These are phyloP conservation scores for Tinamus guttatus DNA, from an alignment of 2,113 vertebrate species.

Conservation along the genomic window DNA sequence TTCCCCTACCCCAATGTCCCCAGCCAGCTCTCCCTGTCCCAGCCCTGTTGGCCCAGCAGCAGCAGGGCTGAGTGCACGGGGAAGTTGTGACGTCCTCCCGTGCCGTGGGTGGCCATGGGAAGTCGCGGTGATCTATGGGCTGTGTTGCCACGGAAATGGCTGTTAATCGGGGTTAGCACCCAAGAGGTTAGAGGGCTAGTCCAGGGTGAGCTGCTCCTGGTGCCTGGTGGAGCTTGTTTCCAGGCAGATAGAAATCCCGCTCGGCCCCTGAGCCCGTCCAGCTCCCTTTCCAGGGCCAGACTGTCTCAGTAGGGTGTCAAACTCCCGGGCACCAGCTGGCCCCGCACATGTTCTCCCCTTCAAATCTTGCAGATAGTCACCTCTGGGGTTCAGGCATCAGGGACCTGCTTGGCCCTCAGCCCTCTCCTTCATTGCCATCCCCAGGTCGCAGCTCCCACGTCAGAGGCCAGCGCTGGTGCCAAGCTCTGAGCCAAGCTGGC, in stretches of 20 bases:
- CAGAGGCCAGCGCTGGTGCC: not conserved
- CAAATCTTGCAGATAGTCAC: not conserved
- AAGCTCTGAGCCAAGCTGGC: not conserved
- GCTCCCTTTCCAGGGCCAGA: not conserved
- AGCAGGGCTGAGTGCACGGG: not conserved
- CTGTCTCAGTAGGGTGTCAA: not conserved
- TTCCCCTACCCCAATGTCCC: not conserved
- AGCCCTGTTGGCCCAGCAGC: not conserved
- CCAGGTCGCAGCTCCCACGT: not conserved
- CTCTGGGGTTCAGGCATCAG: not conserved
- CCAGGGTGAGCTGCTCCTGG: not conserved
- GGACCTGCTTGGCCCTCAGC: not conserved
- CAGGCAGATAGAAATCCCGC: not conserved
- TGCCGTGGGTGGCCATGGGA: not conserved
- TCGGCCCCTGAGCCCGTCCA: not conserved
- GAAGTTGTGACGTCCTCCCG: rapidly evolving
- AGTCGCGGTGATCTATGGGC: rapidly evolving
- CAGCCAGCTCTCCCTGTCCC: not conserved
- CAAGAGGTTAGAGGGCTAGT: not conserved
- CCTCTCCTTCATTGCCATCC: not conserved
- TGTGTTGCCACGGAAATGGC: not conserved
- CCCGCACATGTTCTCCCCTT: not conserved
- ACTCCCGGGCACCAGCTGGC: not conserved
- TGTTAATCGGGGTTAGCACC: not conserved
- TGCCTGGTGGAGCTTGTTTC: rapidly evolving